Conservation (phyloP, 2,888 invertebrate genomes). For the Nephrotoma appendiculata region DNA sequence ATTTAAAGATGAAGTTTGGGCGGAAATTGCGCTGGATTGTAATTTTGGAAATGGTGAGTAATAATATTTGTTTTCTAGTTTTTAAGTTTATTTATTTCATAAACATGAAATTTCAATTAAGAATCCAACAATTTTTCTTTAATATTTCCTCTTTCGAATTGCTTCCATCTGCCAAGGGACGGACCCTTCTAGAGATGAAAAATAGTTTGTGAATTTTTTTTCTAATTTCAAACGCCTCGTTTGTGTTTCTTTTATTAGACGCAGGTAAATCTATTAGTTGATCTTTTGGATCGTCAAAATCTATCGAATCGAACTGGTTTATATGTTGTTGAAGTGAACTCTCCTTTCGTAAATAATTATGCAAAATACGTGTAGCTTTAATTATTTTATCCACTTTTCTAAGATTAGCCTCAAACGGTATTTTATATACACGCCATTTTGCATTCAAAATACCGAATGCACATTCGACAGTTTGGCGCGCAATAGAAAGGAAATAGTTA, state of each 20-base stretch:
- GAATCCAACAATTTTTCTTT: not conserved
- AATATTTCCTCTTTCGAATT: not conserved
- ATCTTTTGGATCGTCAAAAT: not conserved
- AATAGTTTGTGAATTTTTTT: not conserved
- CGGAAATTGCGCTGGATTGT: not conserved
- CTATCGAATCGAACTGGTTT: not conserved
- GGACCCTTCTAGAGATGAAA: not conserved
- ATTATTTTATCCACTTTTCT: not conserved
- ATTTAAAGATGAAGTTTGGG: not conserved
- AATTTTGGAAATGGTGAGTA: not conserved
- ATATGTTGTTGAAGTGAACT: not conserved
- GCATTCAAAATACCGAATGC: not conserved
- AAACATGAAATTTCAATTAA: not conserved
- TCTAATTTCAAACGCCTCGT: not conserved
- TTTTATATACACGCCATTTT: not conserved
- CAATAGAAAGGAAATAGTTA: not conserved
- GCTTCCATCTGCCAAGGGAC: not conserved
- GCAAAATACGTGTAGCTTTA: no score
- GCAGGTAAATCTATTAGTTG: not conserved
- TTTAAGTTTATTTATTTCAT: not conserved
- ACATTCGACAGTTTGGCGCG: not conserved
- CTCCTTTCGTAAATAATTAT: no score
- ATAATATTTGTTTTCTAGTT: not conserved
- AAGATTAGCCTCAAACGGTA: not conserved
- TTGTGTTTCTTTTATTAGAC: not conserved